A percentile compares a stretch with the other conserved stretches of the same genome.
phyloP scores from a whole-genome alignment of 2,797 vertebrate genomes.

The Sorex maritimensis region DNA sequence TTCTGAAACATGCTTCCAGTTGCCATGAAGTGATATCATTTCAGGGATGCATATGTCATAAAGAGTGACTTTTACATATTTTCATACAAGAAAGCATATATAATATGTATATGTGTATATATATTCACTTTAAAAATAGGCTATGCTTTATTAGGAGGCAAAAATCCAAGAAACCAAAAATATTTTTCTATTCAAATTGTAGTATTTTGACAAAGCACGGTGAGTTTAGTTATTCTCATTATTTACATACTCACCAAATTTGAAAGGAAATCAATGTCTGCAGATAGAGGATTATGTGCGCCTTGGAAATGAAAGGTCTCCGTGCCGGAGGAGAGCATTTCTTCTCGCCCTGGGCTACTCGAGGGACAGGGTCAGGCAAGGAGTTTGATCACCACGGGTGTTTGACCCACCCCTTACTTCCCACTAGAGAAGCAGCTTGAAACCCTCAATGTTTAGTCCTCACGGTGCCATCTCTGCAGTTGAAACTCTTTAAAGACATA shows the following conservation, averaged over 20 bases:
- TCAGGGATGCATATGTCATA: neutral
- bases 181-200: neutral
- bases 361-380: accelerated
- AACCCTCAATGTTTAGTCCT: neutral
- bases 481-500: neutral
- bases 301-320: neutral
- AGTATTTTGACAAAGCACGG: slow-evolving; percentile 32
- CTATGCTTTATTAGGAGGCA: neutral
- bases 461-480: neutral
- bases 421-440: neutral
- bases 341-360: neutral
- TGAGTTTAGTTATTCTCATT: neutral
- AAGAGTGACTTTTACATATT: slow-evolving; percentile 32
- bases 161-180: neutral
- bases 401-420: neutral
- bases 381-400: neutral
- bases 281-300: slow-evolving; percentile 11
- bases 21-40: neutral
- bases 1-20: neutral
- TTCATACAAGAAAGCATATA: neutral
- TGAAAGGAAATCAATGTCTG: slow-evolving; percentile 13
- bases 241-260: neutral
- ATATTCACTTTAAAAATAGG: neutral
- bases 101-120: neutral
- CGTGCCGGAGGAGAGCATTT: neutral